Evolutionary conservation across 2,797 vertebrate genomes (phyloP), one percentile per base, ranked within the genome.

Genomic region (Nasua narica): DNA sequence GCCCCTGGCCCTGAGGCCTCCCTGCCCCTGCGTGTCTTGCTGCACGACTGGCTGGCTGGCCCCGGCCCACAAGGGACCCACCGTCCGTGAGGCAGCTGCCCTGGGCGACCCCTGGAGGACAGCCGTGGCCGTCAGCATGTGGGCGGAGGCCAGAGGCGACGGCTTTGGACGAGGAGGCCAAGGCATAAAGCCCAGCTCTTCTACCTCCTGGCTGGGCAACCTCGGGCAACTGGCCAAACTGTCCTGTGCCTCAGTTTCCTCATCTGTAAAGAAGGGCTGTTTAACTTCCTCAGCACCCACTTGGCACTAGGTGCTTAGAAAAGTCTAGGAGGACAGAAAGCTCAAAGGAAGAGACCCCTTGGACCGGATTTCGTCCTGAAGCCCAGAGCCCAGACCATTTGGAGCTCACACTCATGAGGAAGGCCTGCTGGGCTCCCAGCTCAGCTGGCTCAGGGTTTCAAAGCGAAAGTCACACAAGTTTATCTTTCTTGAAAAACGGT

Each of bases 171-270:
- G 3, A 78, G 81, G 92, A 94, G 52, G 62, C 46, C 23, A 19
- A 48, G 82, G 40, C 48, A 81, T 92, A 56, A 82, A 86, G n/a
- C 29, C 62, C 50, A 74, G 52, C 81, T 43, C 65, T n/a, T 72
- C 8, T 15, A 10, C 48, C 77, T 96, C 88, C 96, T 90, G 87
- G 85, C 72, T 93, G 69, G 74, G 48, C 69, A 67, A 74, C 76
- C 43, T 84, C 0, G 0, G 46, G 40, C 52, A 52, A 56, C 12
- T 77, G 11, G 7, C 35, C 78, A 46, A 21, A 35, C 11, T 29
- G 69, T 77, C 56, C 62, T 32, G 54, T 86, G 86, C 95, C 93
- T 96, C 12, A 1, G 77, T 95, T 77, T 94, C 90, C 76, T 70
- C 21, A 18, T 52, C 87, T 83, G 77, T 62, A 82, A 65, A 89